Percentiles rank a stretch among this genome's conserved stretches.
Evolutionary conservation across 2,888 invertebrate genomes (phyloP).

Genomic region (Catotricha subobsoleta): DNA sequence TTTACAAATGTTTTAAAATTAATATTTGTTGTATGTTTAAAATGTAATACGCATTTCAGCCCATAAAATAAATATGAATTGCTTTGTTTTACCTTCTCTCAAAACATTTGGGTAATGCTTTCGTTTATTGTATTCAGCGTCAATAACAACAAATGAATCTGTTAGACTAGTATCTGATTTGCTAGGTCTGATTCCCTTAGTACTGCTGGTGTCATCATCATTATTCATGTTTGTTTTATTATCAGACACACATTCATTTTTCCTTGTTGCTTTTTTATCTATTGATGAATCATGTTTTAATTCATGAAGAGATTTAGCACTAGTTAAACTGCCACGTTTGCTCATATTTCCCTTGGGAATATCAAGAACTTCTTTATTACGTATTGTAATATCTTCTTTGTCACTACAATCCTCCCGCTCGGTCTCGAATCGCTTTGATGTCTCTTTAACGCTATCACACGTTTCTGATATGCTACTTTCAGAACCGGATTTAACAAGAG

Average conservation of each 20-base stretch:
- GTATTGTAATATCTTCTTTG: conserved; percentile 31
- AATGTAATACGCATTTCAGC: background rate
- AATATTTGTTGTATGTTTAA: no score
- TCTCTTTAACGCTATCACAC: conserved; percentile 51
- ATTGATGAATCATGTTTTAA: conserved; percentile 23
- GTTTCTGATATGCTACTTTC: conserved; percentile 75
- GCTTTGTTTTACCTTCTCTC: conserved; percentile 24
- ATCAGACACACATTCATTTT: conserved; percentile 14
- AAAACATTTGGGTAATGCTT: conserved; percentile 24
- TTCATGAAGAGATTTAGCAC: conserved; percentile 28
- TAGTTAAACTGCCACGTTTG: conserved; percentile 20
- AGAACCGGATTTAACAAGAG: conserved; percentile 62
- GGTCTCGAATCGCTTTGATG: conserved; percentile 43
- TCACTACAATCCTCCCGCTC: conserved; percentile 56
- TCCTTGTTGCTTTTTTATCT: background rate
- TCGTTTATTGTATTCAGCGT: conserved; percentile 26
- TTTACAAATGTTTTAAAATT: conserved; percentile 7
- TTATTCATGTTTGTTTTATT: conserved; percentile 20
- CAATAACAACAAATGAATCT: conserved; percentile 72
- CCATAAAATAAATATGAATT: background rate
- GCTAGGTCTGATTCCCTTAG: conserved; percentile 59
- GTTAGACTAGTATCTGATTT: conserved; percentile 83
- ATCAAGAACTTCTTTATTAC: conserved; percentile 1
- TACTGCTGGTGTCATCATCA: conserved; percentile 30
- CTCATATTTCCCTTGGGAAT: conserved; percentile 4